Evolutionary conservation across 2,113 vertebrate genomes (phyloP).

Genomic region (Cololabis saira): DNA sequence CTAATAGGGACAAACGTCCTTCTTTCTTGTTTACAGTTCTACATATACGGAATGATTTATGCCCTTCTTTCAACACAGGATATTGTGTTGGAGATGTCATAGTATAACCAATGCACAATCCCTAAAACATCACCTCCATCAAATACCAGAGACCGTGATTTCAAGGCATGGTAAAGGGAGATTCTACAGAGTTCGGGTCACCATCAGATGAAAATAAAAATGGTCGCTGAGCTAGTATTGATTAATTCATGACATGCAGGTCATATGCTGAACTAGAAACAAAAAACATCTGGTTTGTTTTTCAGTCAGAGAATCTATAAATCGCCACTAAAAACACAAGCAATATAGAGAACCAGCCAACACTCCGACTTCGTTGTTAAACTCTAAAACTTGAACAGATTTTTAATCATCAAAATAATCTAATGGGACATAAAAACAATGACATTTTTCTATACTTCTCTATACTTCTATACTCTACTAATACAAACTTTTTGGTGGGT

Average conservation of each 20-base stretch:
- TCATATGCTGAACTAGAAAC: conserved; percentile 10
- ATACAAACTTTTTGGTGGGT: background rate
- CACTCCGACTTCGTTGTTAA: too few relatives aligned
- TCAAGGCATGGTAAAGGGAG: conserved; percentile 3
- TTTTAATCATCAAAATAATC: background rate
- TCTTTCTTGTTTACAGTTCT: conserved; percentile 2
- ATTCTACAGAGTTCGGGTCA: background rate
- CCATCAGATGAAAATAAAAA: conserved; percentile 16
- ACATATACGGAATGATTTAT: background rate
- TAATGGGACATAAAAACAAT: background rate
- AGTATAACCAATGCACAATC: conserved; percentile 5
- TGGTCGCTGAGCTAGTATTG: background rate
- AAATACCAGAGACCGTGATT: background rate
- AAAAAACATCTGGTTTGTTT: background rate
- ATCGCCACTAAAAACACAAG: conserved; percentile 17
- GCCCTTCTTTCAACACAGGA: background rate
- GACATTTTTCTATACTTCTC: background rate
- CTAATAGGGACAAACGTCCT: conserved; percentile 12
- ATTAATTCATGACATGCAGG: conserved; percentile 1
- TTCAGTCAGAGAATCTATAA: background rate
- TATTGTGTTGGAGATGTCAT: too few relatives aligned
- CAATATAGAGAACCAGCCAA: background rate
- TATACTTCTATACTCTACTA: too few relatives aligned
- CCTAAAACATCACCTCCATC: conserved; percentile 3
- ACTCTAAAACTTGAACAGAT: background rate